These are phyloP conservation scores for Macrophya annulata DNA, from an alignment of 2,888 invertebrate genomes.

Conservation along the genomic window DNA sequence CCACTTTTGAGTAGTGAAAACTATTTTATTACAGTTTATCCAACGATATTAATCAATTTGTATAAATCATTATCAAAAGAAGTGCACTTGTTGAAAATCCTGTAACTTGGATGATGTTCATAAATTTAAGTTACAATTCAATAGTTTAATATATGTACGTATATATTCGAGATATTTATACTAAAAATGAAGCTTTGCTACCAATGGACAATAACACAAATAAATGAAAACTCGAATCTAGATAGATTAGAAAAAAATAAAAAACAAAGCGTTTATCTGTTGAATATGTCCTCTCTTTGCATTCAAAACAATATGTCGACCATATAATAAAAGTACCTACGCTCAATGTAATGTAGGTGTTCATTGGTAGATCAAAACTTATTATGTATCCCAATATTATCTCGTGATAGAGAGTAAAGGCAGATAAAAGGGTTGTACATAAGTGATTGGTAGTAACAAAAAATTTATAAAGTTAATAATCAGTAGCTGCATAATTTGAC, in stretches of 20 bases:
- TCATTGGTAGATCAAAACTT: constrained; percentile 5
- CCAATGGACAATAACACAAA: neutral
- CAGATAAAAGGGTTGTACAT: neutral
- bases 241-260: no score
- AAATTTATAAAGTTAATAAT: neutral
- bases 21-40: neutral
- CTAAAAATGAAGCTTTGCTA: neutral
- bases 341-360: no score
- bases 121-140: neutral
- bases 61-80: constrained; percentile 25
- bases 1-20: neutral
- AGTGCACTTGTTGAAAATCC: constrained; percentile 42
- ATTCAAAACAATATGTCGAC: no score
- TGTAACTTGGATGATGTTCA: neutral
- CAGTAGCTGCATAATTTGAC: neutral
- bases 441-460: neutral
- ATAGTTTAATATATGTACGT: neutral
- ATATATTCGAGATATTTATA: neutral
- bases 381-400: neutral
- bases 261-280: no score
- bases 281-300: no score
- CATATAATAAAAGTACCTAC: no score
- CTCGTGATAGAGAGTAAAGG: neutral
- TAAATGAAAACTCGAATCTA: neutral
- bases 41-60: neutral